Evolutionary conservation across 2,797 vertebrate genomes (phyloP), one percentile per base, ranked within the genome.

Genomic region (Chiloscyllium punctatum): DNA sequence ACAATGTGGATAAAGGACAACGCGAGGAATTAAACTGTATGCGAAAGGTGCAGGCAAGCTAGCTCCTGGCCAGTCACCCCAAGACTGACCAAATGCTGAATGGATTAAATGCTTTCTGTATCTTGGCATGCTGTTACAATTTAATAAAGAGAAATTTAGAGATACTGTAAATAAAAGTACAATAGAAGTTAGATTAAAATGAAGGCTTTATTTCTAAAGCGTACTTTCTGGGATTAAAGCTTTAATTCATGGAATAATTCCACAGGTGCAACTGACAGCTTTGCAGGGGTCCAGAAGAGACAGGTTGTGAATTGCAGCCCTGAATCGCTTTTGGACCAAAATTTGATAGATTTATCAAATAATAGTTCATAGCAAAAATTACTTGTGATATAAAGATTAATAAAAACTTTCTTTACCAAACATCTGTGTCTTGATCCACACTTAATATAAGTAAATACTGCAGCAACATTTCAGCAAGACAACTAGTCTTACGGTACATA

Each of bases 201-300:
- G 66, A 92, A 92, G 90, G 62, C 42, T 92, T 92, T 92, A 92
- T 92, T 62, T 68, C 68, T 92, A 84, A 18, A 25, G 57, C 68
- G 16, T 66, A 69, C n/a, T 68, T 92, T 37, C 62, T 92, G 62
- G n/a, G 62, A 92, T 92, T 92, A 92, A 37, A 92, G 62, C 62
- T 68, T 23, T 92, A 6, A 16, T 11, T 6, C 90, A 68, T 92
- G n/a, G 66, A 69, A 23, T 21, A 33, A 92, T 92, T 92, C 90
- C 90, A 92, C 90, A 92, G 18, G 37, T 68, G 66, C 7, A 33
- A 37, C 33, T 62, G 37, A 33, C 25, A 48, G 57, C 62, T 66
- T 37, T 91, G 33, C 57, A 18, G 33, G 33, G 53, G 30, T 90
- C 53, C 53, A 33, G 9, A 84, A 90, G 51, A 62, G 53, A 0